Conservation (phyloP, 2,888 invertebrate genomes). For the Eilema sororculum region DNA sequence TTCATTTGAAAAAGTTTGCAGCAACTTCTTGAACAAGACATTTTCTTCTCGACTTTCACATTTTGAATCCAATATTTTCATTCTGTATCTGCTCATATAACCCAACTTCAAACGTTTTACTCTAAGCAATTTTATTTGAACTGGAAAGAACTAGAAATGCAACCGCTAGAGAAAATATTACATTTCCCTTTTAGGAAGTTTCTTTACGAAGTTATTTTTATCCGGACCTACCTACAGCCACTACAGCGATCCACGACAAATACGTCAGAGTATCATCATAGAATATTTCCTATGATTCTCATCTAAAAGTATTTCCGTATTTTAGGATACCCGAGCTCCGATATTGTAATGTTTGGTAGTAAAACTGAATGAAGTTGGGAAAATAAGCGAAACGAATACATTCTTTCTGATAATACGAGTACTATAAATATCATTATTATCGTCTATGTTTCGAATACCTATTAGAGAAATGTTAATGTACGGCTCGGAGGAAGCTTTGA, state of each 20-base stretch:
- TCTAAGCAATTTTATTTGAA: constrained; percentile 28
- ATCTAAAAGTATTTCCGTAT: constrained; percentile 31
- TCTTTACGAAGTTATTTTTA: constrained; percentile 33
- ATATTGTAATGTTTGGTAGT: constrained; percentile 38
- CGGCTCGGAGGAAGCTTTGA: constrained; percentile 25
- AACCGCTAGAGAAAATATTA: constrained; percentile 37
- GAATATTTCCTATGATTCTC: constrained; percentile 32
- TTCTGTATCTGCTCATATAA: constrained; percentile 16
- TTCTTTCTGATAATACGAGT: neutral
- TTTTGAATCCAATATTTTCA: constrained; percentile 33
- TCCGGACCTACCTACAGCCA: constrained; percentile 9
- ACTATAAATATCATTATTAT: neutral
- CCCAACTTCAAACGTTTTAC: constrained; percentile 17
- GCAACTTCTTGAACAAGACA: constrained; percentile 7
- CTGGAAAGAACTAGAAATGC: constrained; percentile 35
- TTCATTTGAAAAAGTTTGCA: neutral
- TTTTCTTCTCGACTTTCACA: constrained; percentile 10
- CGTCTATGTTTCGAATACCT: constrained; percentile 23
- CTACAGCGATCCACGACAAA: constrained; percentile 33
- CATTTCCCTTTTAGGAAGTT: constrained; percentile 31
- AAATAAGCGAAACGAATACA: constrained; percentile 35
- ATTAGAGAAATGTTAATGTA: constrained; percentile 29
- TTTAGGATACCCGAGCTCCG: constrained; percentile 17
- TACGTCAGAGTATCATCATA: constrained; percentile 18
- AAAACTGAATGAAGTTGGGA: constrained; percentile 41